Evolutionary conservation across 2,797 vertebrate genomes (phyloP).

Genomic region (Sebastes cheni): DNA sequence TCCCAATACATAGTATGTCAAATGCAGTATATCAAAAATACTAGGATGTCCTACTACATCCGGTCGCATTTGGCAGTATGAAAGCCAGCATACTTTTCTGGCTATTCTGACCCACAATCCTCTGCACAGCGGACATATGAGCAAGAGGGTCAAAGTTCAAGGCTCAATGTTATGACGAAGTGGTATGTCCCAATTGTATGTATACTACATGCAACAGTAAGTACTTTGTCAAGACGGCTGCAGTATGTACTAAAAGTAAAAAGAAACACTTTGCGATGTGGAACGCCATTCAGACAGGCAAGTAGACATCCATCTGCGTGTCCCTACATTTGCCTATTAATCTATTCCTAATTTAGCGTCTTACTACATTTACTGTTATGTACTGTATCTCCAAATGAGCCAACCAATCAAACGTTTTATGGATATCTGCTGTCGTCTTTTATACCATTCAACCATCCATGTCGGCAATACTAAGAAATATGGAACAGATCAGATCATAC

Average conservation of each 20-base stretch:
- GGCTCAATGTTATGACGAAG: neutral
- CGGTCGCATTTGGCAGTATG: neutral
- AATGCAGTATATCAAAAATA: neutral
- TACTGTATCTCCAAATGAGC: neutral
- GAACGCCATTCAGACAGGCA: neutral
- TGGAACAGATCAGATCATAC: neutral
- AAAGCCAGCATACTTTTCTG: neutral
- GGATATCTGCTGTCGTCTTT: neutral
- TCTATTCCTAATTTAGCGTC: neutral
- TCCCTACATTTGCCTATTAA: neutral
- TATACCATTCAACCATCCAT: neutral
- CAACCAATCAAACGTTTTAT: neutral
- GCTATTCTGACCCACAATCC: neutral
- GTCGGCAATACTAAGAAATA: neutral
- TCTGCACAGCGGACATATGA: neutral
- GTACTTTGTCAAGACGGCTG: neutral
- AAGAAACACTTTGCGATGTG: neutral
- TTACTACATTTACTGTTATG: neutral
- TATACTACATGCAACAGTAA: neutral
- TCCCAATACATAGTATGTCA: neutral
- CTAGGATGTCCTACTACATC: neutral
- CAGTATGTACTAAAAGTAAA: neutral
- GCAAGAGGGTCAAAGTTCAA: neutral
- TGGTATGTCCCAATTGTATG: neutral
- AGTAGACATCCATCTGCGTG: neutral